These are phyloP conservation scores for Chrysotoxum bicinctum DNA, from an alignment of 2,888 invertebrate species.

Conservation along the genomic window DNA sequence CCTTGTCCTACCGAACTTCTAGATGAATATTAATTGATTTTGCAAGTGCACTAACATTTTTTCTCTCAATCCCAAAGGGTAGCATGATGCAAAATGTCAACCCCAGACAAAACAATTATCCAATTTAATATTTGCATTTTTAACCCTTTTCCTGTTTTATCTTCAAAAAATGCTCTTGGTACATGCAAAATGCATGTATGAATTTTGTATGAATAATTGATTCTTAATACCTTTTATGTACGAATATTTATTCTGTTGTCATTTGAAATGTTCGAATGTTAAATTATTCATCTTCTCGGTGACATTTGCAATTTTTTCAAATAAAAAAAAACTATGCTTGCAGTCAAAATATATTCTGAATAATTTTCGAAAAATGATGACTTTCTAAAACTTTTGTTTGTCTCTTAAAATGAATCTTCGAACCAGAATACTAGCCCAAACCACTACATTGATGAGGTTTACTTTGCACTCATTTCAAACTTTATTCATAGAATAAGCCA, in stretches of 20 bases:
- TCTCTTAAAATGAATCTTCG: too few relatives aligned
- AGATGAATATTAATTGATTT: not conserved
- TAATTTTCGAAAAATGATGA: not conserved
- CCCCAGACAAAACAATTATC: constrained; percentile 32
- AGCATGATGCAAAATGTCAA: constrained; percentile 3
- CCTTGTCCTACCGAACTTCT: not conserved
- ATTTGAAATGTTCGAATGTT: not conserved
- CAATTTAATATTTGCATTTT: constrained; percentile 35
- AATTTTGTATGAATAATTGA: not conserved
- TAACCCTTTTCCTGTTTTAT: not conserved
- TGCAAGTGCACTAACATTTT: not conserved
- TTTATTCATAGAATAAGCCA: too few relatives aligned
- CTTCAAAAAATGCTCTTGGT: not conserved
- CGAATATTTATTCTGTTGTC: constrained; percentile 18
- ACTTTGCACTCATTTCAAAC: too few relatives aligned
- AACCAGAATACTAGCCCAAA: too few relatives aligned
- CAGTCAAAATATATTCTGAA: not conserved
- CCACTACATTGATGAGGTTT: too few relatives aligned
- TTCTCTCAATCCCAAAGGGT: not conserved
- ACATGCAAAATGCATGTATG: constrained; percentile 9
- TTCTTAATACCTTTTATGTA: not conserved
- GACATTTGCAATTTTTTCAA: not conserved
- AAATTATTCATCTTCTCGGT: not conserved
- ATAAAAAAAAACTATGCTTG: not conserved
- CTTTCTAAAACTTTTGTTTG: too few relatives aligned